Conservation (phyloP, 2,888 invertebrate species). For the Dichetophora obliterata region DNA sequence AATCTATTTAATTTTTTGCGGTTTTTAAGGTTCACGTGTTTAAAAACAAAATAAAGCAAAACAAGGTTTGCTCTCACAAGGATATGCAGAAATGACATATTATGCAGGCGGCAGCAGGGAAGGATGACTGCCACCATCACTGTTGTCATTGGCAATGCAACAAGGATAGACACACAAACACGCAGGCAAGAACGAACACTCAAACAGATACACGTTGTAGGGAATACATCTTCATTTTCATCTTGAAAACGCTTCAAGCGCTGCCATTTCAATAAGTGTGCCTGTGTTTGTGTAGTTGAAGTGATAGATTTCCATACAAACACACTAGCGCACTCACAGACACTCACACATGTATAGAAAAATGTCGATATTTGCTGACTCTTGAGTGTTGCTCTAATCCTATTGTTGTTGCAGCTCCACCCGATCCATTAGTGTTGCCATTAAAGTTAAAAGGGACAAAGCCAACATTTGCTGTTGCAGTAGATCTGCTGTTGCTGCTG, state of each 20-base stretch:
- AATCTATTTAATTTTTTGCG: conserved; percentile 13
- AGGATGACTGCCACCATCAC: not conserved
- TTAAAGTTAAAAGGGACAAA: conserved; percentile 28
- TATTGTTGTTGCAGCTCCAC: not conserved
- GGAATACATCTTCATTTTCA: conserved; percentile 6
- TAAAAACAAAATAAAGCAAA: not conserved
- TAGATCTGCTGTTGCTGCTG: not conserved
- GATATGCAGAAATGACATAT: conserved; percentile 10
- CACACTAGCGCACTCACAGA: not conserved
- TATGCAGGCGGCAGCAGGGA: not conserved
- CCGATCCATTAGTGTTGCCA: conserved; percentile 19
- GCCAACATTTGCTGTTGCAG: not conserved
- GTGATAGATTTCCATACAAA: conserved; percentile 24
- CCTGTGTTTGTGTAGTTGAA: conserved; percentile 14
- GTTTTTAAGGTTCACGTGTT: conserved; percentile 16
- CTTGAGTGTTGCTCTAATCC: not conserved
- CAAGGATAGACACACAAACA: conserved; percentile 29
- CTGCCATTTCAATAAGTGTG: not conserved
- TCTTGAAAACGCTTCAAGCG: not conserved
- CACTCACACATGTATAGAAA: not conserved
- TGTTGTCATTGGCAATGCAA: not conserved
- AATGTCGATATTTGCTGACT: conserved; percentile 1
- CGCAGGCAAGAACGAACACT: not conserved
- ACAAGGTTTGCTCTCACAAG: conserved; percentile 14
- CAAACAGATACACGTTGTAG: not conserved